A percentile compares a stretch with the other conserved stretches of the same genome.
phyloP scores from a whole-genome alignment of 2,113 vertebrate species.

The Psophia crepitans region DNA sequence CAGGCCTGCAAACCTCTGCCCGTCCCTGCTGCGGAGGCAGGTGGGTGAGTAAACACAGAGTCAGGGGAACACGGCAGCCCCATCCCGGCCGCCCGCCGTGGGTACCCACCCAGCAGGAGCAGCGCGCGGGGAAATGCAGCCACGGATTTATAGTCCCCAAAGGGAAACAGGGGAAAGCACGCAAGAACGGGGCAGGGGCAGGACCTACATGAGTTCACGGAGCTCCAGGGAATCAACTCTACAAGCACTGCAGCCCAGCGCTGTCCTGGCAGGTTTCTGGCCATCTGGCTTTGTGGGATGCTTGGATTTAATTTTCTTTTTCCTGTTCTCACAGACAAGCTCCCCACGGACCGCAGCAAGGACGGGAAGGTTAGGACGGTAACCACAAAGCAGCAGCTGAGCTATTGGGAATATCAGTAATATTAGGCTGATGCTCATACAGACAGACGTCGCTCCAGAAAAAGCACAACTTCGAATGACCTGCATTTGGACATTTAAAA shows the following conservation, averaged over 20 bases:
- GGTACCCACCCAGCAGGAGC: too few species aligned
- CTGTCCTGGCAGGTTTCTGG: background rate
- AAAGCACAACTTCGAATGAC: background rate
- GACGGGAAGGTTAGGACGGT: background rate
- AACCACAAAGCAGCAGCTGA: background rate
- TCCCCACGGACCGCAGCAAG: background rate
- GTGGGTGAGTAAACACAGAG: rapidly evolving
- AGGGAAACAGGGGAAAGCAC: background rate
- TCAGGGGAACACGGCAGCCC: rapidly evolving
- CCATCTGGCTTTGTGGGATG: background rate
- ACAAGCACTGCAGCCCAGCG: rapidly evolving
- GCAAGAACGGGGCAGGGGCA: background rate
- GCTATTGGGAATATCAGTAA: rapidly evolving
- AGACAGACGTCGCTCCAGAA: background rate
- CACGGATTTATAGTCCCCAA: too few species aligned
- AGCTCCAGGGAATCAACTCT: background rate
- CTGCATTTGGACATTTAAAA: background rate
- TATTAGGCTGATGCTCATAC: background rate
- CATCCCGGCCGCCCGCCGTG: background rate
- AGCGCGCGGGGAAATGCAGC: background rate
- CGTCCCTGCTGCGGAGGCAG: background rate
- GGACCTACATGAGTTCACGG: background rate
- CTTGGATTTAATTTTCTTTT: background rate
- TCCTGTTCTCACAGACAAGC: background rate
- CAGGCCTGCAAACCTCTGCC: too few species aligned